A percentile compares a stretch with the other conserved stretches of the same genome.
Evolutionary conservation across 2,888 invertebrate species (phyloP).

Genomic region (Leptinotarsa haldemani): DNA sequence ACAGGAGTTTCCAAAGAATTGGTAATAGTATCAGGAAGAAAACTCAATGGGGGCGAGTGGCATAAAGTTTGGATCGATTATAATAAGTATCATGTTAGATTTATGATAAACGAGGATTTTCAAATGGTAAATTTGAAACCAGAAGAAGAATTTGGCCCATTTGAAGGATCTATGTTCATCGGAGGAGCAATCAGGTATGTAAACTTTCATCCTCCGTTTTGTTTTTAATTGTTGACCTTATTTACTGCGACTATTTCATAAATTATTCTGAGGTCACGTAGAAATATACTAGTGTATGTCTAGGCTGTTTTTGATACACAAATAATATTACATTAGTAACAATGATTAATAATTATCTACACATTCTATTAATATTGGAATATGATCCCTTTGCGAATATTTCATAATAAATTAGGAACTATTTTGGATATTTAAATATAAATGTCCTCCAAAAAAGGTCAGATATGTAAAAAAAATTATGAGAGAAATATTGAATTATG

Average conservation of each 20-base stretch:
- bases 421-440: too few species aligned
- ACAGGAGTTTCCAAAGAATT: slow-evolving; percentile 85
- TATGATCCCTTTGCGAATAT: too few species aligned
- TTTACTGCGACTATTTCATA: neutral
- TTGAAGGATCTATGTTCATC: slow-evolving; percentile 93
- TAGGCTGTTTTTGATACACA: neutral
- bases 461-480: too few species aligned
- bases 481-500: too few species aligned
- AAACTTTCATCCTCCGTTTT: neutral
- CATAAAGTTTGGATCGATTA: slow-evolving; percentile 97
- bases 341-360: neutral
- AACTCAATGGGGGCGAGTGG: slow-evolving; percentile 94
- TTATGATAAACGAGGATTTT: slow-evolving; percentile 91
- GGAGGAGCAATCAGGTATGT: slow-evolving; percentile 89
- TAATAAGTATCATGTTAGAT: slow-evolving; percentile 91
- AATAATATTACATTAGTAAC: neutral
- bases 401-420: too few species aligned
- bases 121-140: slow-evolving; percentile 87
- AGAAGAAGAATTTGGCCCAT: slow-evolving; percentile 91
- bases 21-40: slow-evolving; percentile 83
- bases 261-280: neutral
- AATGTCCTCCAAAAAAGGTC: too few species aligned
- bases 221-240: neutral
- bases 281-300: neutral
- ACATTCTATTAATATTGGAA: too few species aligned